These are phyloP conservation scores for Fundulus diaphanus DNA, from an alignment of 2,797 vertebrate species.

Conservation along the genomic window DNA sequence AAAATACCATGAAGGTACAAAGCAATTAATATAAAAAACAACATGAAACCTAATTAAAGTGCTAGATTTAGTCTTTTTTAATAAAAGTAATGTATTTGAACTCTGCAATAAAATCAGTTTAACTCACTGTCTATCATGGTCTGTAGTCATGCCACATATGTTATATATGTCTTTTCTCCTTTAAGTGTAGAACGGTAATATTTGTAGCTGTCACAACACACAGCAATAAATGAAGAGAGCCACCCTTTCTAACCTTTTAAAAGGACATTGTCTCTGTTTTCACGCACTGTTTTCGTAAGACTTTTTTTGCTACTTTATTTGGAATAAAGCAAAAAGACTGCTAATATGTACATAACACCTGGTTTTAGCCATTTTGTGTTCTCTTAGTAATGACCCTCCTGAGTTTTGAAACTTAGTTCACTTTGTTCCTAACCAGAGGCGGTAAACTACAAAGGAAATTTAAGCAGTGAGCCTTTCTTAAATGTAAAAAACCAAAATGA, in stretches of 20 bases:
- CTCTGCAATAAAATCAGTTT: neutral
- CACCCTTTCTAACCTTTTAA: neutral
- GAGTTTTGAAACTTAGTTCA: neutral
- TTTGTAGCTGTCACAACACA: neutral
- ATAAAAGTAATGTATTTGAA: conserved; percentile 21
- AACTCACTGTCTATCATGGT: neutral
- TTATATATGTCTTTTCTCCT: neutral
- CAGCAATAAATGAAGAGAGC: neutral
- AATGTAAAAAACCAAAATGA: neutral
- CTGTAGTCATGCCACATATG: neutral
- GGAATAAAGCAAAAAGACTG: neutral
- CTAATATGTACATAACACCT: neutral
- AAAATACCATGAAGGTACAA: neutral
- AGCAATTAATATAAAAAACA: neutral
- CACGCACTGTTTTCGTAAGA: neutral
- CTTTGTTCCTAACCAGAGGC: neutral
- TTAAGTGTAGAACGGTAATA: neutral
- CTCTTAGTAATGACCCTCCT: neutral
- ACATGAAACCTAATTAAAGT: neutral
- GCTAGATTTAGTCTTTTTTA: conserved; percentile 22
- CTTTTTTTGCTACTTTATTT: neutral
- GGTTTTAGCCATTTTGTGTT: neutral
- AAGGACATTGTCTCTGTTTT: neutral
- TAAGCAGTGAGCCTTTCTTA: neutral
- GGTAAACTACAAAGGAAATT: neutral